A percentile compares a stretch with the other conserved stretches of the same genome.
phyloP scores from a whole-genome alignment of 2,888 invertebrate genomes.

The Gymnosoma rotundatum region DNA sequence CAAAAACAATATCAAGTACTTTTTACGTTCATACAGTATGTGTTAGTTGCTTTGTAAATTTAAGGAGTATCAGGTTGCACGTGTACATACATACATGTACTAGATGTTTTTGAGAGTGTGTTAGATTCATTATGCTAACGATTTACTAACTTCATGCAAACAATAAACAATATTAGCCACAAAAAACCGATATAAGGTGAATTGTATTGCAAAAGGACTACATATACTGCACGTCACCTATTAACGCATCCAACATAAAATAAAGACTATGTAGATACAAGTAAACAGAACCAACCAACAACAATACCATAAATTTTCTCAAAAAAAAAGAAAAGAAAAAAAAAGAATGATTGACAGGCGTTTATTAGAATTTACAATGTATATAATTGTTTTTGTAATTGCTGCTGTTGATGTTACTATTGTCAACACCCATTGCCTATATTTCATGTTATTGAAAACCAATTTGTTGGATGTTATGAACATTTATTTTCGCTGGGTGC shows the following conservation, averaged over 20 bases:
- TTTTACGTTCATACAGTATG: neutral
- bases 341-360: slow-evolving; percentile 63
- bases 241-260: slow-evolving; percentile 55
- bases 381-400: slow-evolving; percentile 26
- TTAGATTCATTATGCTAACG: slow-evolving; percentile 22
- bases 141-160: slow-evolving; percentile 44
- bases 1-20: slow-evolving; percentile 21
- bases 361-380: slow-evolving; percentile 50
- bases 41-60: slow-evolving; percentile 9
- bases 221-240: slow-evolving; percentile 25
- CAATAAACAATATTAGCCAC: slow-evolving; percentile 29
- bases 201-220: slow-evolving; percentile 36
- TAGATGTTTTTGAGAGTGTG: neutral
- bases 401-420: slow-evolving; percentile 7
- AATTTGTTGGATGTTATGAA: slow-evolving; percentile 37
- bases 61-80: slow-evolving; percentile 60
- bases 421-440: slow-evolving; percentile 36
- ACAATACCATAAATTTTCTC: slow-evolving; percentile 1
- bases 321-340: slow-evolving; percentile 42
- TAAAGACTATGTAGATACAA: slow-evolving; percentile 17
- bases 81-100: slow-evolving; percentile 4
- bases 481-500: neutral
- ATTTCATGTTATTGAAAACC: slow-evolving; percentile 62
- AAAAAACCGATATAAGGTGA: slow-evolving; percentile 23
- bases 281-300: slow-evolving; percentile 25